A percentile compares a stretch with the other conserved stretches of the same genome.
Evolutionary conservation across 2,113 vertebrate species (phyloP).

Genomic region (Saccopteryx bilineata): DNA sequence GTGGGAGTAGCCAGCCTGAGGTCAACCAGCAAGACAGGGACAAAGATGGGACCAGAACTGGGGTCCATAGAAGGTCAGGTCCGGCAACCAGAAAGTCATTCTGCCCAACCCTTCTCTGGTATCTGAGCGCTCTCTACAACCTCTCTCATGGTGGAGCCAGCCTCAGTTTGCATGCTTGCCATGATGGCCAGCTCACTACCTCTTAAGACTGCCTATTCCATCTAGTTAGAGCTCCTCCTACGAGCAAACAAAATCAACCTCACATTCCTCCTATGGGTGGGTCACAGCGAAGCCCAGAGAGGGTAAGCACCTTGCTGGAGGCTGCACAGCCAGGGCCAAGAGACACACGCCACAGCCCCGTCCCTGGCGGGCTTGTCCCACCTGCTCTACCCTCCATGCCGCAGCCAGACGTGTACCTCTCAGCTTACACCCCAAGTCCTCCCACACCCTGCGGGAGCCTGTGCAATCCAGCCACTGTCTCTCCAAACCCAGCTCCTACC

Average conservation of each 20-base stretch:
- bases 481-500: background rate
- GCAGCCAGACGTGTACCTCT: background rate
- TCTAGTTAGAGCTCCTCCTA: background rate
- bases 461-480: background rate
- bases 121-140: background rate
- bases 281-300: background rate
- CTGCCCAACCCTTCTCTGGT: background rate
- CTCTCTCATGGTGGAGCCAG: background rate
- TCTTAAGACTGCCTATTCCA: background rate
- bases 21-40: background rate
- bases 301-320: background rate
- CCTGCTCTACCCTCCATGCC: accelerated
- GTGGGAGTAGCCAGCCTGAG: background rate
- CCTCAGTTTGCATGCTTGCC: background rate
- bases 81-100: background rate
- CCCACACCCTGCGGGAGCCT: accelerated
- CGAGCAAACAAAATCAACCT: background rate
- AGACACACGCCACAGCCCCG: background rate
- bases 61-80: background rate
- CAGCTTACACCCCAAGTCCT: background rate
- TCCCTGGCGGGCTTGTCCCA: background rate
- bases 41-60: background rate
- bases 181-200: accelerated
- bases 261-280: accelerated
- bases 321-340: background rate